phyloP scores from a whole-genome alignment of 1,140 invertebrate species.

The Teleopsis dalmanni region DNA sequence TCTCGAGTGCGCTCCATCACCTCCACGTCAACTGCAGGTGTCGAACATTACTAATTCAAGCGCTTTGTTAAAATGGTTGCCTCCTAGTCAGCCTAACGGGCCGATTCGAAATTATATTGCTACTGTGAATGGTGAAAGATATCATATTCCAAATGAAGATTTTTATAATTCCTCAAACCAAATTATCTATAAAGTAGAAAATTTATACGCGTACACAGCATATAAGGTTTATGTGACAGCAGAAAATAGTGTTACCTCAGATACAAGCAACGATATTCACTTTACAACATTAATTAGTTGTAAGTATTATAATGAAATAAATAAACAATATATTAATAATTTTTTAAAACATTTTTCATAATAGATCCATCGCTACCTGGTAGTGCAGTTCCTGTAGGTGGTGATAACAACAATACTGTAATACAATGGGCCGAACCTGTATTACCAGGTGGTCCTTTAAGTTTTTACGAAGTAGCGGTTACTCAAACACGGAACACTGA shows the following conservation, averaged over 20 bases:
- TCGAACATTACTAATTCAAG: constrained; percentile 1
- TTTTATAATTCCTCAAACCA: background rate
- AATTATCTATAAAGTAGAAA: background rate
- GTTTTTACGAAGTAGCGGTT: constrained; percentile 10
- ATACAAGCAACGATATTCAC: constrained; percentile 14
- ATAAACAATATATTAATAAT: background rate
- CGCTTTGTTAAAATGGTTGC: constrained; percentile 8
- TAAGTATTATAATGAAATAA: constrained; percentile 6
- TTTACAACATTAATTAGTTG: constrained; percentile 12
- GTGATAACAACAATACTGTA: background rate
- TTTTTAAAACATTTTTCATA: background rate
- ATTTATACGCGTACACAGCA: constrained; percentile 9
- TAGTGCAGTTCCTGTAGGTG: background rate
- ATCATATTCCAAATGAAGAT: constrained; percentile 4
- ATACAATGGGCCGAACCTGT: constrained; percentile 4
- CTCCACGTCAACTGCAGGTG: constrained; percentile 6
- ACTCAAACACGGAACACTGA: constrained; percentile 1
- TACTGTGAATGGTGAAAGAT: constrained; percentile 6
- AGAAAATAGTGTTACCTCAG: constrained; percentile 1
- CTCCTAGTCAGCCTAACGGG: constrained; percentile 10
- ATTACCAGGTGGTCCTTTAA: constrained; percentile 2
- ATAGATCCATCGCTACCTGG: constrained; percentile 3
- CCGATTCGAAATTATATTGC: constrained; percentile 12
- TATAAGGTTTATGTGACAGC: constrained; percentile 14
- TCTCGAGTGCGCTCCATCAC: constrained; percentile 9